Evolutionary conservation across 2,888 invertebrate genomes (phyloP), one percentile per base, ranked within the genome.

Genomic region (Lymantria monacha): DNA sequence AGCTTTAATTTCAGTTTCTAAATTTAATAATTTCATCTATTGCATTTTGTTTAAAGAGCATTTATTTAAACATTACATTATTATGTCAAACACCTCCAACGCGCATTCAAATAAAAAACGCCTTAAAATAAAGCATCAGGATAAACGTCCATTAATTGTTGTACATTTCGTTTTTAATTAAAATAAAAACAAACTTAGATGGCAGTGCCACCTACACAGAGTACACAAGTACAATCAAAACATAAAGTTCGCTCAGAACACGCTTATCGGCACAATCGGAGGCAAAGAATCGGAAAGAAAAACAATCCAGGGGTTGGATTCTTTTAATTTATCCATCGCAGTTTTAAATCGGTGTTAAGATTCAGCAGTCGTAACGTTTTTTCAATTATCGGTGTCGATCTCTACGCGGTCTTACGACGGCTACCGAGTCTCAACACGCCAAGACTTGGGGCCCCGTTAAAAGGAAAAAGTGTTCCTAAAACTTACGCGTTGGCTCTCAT

Each of bases 321-420:
- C 86, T 82, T 87, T 89, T 89, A 88, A 89, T 88, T 88, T 88
- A 88, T 85, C 85, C 83, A 76, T 83, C 79, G 80, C 79, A 79
- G 83, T 85, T 87, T 87, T 85, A 87, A 87, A 88, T 85, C 87
- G 83, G 83, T 86, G 88, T 88, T 89, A 85, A 83, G 83, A 87
- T 85, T 85, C 86, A 83, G 75, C 76, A 77, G 81, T 85, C 83
- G 85, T 79, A 83, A 83, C 78, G 80, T 83, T 86, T 83, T 82
- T 85, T 85, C 82, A 85, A 85, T 87, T 87, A 87, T 87, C 87
- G 70, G 82, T 67, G 75, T 72, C 73, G 84, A 86, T 87, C 86
- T 85, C 75, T 77, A 76, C 84, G 82, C 76, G 76, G 79, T 78
- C 76, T 77, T 79, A 76, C 82, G 82, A 86, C 83, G 76, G 86